phyloP scores from a whole-genome alignment of 2,888 invertebrate genomes.

The Coelinius sp. region DNA sequence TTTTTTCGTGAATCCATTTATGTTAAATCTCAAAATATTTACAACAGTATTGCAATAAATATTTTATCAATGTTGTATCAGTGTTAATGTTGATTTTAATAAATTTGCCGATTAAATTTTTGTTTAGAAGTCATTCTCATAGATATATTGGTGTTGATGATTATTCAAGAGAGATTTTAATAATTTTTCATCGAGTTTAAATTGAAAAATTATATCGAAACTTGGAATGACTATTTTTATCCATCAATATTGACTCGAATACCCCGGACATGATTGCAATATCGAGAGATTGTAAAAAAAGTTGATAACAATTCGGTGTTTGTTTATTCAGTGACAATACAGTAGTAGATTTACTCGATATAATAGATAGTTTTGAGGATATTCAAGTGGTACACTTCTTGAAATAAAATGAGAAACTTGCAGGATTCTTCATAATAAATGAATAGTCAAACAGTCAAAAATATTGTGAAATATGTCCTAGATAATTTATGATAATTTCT shows the following conservation, averaged over 20 bases:
- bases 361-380: not conserved
- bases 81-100: conserved; percentile 54
- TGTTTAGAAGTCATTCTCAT: conserved; percentile 47
- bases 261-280: not conserved
- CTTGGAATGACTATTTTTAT: not conserved
- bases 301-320: conserved; percentile 4
- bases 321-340: conserved; percentile 22
- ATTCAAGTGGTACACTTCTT: no score
- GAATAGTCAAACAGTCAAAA: no score
- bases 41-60: conserved; percentile 24
- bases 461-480: no score
- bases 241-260: not conserved
- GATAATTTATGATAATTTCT: no score
- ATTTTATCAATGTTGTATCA: conserved; percentile 51
- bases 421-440: no score
- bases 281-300: not conserved
- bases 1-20: conserved; percentile 54
- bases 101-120: conserved; percentile 42
- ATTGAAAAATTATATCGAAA: not conserved
- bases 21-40: conserved; percentile 23
- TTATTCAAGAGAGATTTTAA: not conserved
- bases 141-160: conserved; percentile 40
- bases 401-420: not conserved
- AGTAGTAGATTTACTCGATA: not conserved
- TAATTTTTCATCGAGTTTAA: not conserved